These are phyloP conservation scores for Salvelinus sp. DNA, from an alignment of 2,113 vertebrate genomes.

Conservation along the genomic window DNA sequence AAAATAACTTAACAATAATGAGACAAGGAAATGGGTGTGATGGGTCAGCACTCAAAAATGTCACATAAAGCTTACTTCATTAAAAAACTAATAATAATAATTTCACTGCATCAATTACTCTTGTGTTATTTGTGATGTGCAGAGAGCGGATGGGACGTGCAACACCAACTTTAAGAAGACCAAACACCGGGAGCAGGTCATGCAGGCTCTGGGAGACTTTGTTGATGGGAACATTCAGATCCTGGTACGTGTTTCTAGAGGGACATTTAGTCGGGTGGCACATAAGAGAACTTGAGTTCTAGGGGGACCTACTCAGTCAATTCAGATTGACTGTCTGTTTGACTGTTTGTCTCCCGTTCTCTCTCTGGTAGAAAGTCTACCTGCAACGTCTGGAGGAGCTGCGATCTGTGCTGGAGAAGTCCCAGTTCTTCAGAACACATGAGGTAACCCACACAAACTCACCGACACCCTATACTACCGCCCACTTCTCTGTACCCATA, in stretches of 20 bases:
- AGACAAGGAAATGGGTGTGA: too few relatives aligned
- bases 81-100: too few relatives aligned
- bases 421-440: constrained; percentile 82
- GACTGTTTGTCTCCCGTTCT: neutral
- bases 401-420: constrained; percentile 76
- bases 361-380: constrained; percentile 73
- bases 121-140: neutral
- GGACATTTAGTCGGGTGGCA: neutral
- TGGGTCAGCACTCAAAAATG: too few relatives aligned
- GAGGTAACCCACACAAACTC: constrained; percentile 72
- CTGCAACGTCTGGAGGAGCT: constrained; percentile 78
- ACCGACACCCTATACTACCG: too few relatives aligned
- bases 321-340: neutral
- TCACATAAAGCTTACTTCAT: too few relatives aligned
- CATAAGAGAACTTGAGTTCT: too few relatives aligned
- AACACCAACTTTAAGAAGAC: constrained; percentile 91
- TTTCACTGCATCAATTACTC: neutral
- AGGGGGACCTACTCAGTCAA: neutral
- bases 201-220: constrained; percentile 80
- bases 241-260: constrained; percentile 71
- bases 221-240: constrained; percentile 74
- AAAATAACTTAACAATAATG: too few relatives aligned
- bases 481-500: neutral
- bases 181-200: constrained; percentile 80
- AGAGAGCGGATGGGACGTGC: constrained; percentile 86